These are phyloP conservation scores for Pseudochirops corinnae DNA, from an alignment of 2,797 vertebrate genomes.

Conservation along the genomic window DNA sequence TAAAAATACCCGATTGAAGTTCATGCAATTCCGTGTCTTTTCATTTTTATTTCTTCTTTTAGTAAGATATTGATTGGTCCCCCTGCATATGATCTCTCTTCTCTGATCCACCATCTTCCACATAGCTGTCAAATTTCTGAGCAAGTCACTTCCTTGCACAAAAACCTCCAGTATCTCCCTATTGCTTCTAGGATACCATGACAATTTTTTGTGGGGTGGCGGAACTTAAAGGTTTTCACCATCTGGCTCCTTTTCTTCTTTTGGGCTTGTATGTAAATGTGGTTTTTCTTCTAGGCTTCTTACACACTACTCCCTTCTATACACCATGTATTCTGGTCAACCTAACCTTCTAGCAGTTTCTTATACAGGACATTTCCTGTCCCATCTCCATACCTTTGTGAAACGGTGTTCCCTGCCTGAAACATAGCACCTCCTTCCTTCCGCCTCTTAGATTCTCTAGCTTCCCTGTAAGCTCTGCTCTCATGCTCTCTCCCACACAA, in stretches of 20 bases:
- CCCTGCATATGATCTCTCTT: background rate
- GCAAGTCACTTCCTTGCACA: background rate
- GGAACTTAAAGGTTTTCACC: background rate
- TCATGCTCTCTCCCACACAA: background rate
- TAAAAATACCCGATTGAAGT: background rate
- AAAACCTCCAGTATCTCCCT: background rate
- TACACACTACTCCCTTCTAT: too few relatives aligned
- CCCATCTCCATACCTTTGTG: background rate
- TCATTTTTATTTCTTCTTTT: background rate
- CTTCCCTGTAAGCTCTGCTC: background rate
- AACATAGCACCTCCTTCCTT: background rate
- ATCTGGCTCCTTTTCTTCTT: background rate
- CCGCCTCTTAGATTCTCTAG: background rate
- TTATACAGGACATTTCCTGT: background rate
- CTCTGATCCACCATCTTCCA: background rate
- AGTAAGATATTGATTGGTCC: background rate
- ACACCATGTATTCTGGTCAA: too few relatives aligned
- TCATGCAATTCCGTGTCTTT: background rate
- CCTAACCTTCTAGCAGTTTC: too few relatives aligned
- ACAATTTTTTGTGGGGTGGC: background rate
- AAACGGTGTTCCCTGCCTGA: background rate
- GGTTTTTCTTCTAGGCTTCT: too few relatives aligned
- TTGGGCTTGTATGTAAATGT: too few relatives aligned
- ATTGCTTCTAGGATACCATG: background rate
- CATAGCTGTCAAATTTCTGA: background rate